These are phyloP conservation scores for Spea bombifrons DNA, from an alignment of 2,113 vertebrate species.

Conservation along the genomic window DNA sequence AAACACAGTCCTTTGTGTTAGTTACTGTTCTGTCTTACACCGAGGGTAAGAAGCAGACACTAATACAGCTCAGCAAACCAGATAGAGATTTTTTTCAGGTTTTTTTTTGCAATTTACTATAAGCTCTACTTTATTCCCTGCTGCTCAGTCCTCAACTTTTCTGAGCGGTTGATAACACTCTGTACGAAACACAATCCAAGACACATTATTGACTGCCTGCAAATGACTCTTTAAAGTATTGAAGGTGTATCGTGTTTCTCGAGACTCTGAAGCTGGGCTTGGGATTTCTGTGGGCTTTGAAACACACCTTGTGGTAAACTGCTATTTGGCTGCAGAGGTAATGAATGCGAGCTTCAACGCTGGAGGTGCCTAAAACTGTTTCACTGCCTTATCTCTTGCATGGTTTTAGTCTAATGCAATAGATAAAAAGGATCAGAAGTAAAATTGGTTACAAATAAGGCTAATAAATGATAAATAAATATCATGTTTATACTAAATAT, in stretches of 20 bases:
- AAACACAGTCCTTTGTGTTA: too few relatives aligned
- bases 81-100: too few relatives aligned
- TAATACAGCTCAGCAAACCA: too few relatives aligned
- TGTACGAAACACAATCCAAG: constrained; percentile 34
- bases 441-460: too few relatives aligned
- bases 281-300: constrained; percentile 28
- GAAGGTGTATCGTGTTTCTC: constrained; percentile 39
- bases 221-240: constrained; percentile 44
- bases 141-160: background rate
- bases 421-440: background rate
- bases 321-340: constrained; percentile 35
- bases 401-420: constrained; percentile 15
- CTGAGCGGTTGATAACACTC: constrained; percentile 11
- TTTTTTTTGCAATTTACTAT: too few relatives aligned
- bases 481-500: too few relatives aligned
- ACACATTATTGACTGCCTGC: constrained; percentile 37
- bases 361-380: constrained; percentile 10
- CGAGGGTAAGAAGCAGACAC: too few relatives aligned
- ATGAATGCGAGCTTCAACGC: constrained; percentile 22
- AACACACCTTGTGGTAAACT: constrained; percentile 44
- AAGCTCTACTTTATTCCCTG: constrained; percentile 14
- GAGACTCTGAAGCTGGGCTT: constrained; percentile 16
- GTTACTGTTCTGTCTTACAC: too few relatives aligned
- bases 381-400: constrained; percentile 20
- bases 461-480: too few relatives aligned